These are phyloP conservation scores for Gopherus evgoodei DNA, from an alignment of 2,113 vertebrate genomes.

Conservation along the genomic window DNA sequence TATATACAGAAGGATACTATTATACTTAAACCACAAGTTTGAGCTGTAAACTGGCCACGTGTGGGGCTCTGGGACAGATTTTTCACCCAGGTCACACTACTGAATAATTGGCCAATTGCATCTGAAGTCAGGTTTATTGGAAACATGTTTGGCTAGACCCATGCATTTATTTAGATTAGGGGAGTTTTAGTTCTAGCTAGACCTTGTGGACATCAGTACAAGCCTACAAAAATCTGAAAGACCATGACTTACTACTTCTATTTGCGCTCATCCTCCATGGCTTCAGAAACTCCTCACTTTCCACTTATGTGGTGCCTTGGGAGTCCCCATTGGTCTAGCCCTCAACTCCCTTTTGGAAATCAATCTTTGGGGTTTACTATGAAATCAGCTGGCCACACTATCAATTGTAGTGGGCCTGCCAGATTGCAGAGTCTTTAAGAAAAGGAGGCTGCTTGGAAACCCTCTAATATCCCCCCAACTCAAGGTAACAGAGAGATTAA, in stretches of 20 bases:
- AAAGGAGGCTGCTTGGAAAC: neutral
- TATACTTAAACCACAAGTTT: neutral
- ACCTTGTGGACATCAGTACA: neutral
- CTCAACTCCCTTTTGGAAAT: neutral
- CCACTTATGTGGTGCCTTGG: too few species aligned
- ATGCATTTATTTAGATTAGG: neutral
- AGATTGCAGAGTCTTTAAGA: neutral
- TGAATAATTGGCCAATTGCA: rapidly evolving
- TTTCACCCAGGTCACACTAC: neutral
- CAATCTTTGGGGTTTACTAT: too few species aligned
- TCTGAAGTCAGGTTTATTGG: neutral
- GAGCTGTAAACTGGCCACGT: neutral
- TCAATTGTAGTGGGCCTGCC: neutral
- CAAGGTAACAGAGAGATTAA: neutral
- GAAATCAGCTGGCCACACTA: too few species aligned
- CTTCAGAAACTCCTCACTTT: neutral
- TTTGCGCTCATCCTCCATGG: neutral
- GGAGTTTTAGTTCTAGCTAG: neutral
- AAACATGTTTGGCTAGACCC: neutral
- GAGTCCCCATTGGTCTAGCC: neutral
- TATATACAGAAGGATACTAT: neutral
- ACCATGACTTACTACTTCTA: neutral
- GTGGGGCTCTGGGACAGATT: neutral
- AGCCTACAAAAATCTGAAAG: neutral
- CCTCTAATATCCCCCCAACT: neutral